These are phyloP conservation scores for Drosophila anomelani DNA, from an alignment of 2,888 invertebrate genomes.

Conservation along the genomic window DNA sequence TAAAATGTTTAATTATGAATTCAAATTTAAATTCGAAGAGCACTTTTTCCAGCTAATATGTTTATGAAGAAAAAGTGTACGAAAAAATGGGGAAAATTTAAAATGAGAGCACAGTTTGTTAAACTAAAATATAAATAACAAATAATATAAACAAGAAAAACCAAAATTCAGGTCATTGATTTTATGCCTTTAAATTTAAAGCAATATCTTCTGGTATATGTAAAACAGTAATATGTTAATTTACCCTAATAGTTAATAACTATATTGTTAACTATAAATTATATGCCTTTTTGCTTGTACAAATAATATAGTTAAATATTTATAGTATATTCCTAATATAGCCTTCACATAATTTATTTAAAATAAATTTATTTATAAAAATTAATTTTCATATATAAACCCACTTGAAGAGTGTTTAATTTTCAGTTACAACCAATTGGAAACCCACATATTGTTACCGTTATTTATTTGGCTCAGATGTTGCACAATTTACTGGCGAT, in stretches of 20 bases:
- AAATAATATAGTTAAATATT: no score
- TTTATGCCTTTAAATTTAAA: background rate
- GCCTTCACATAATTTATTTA: no score
- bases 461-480: conserved; percentile 76
- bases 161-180: background rate
- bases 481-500: conserved; percentile 66
- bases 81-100: background rate
- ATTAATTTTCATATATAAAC: background rate
- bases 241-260: no score
- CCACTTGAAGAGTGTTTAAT: background rate
- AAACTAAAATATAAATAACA: background rate
- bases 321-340: no score
- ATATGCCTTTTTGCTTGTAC: no score
- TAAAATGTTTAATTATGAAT: no score
- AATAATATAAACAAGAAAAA: background rate
- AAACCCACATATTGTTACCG: conserved; percentile 18
- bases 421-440: background rate
- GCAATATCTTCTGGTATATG: no score
- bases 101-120: background rate
- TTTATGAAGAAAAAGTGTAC: background rate
- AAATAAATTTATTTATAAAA: no score
- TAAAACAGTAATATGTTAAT: no score
- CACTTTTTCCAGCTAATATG: background rate
- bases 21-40: background rate
- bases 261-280: no score